These are phyloP conservation scores for Erebia ligea DNA, from an alignment of 2,888 invertebrate species.

Conservation along the genomic window DNA sequence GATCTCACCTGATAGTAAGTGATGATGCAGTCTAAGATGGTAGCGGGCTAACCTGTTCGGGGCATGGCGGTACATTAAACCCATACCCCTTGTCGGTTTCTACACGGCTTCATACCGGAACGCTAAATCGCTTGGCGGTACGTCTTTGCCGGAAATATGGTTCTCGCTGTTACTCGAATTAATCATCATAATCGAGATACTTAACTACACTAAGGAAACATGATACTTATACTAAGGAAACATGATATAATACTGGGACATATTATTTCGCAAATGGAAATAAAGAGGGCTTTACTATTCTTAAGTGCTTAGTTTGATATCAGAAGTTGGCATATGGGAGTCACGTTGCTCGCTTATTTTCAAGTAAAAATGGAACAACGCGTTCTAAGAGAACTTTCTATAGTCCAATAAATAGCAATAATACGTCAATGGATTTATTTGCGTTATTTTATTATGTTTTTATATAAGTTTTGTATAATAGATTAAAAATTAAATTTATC, in stretches of 20 bases:
- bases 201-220: no score
- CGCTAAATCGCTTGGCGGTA: no score
- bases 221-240: no score
- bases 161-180: no score
- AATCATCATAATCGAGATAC: no score
- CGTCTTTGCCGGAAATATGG: no score
- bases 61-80: no score
- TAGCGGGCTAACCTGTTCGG: no score
- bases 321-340: conserved; percentile 32
- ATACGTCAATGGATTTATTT: neutral
- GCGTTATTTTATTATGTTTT: neutral
- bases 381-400: neutral
- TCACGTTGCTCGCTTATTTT: conserved; percentile 29
- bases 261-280: conserved; percentile 38
- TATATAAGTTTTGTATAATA: neutral
- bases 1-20: no score
- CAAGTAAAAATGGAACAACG: conserved; percentile 18
- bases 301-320: conserved; percentile 38
- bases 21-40: no score
- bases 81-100: no score
- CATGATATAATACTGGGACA: conserved; percentile 14
- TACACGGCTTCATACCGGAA: no score
- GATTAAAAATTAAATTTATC: neutral
- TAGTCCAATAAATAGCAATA: neutral
- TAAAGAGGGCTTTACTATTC: conserved; percentile 30